Evolutionary conservation across 2,797 vertebrate genomes (phyloP).

Genomic region (Molossus molossus): DNA sequence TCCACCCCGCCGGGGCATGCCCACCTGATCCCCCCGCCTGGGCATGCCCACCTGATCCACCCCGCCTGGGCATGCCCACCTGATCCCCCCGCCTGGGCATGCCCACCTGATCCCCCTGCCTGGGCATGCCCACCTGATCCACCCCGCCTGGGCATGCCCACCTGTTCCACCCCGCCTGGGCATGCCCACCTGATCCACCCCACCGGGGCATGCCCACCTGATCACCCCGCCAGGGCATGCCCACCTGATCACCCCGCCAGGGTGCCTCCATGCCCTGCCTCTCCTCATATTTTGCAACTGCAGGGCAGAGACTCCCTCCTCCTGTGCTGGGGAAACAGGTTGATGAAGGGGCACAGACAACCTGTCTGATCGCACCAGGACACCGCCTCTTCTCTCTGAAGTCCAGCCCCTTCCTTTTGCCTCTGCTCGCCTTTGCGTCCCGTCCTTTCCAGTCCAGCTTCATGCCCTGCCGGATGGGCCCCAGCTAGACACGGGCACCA

Average conservation of each 20-base stretch:
- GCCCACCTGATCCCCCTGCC: no score
- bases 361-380: neutral
- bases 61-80: no score
- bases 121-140: no score
- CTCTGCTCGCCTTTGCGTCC: neutral
- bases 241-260: neutral
- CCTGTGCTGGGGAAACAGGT: neutral
- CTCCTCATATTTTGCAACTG: neutral
- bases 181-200: no score
- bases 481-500: neutral
- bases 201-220: no score
- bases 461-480: neutral
- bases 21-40: no score
- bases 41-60: no score
- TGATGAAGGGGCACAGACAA: neutral
- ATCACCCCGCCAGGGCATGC: neutral
- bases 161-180: no score
- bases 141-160: no score
- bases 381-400: constrained; percentile 15
- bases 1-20: no score
- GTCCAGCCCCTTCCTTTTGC: neutral
- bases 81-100: no score
- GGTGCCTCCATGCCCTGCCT: neutral
- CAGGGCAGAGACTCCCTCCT: neutral
- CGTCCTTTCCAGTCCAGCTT: constrained; percentile 38